These are phyloP conservation scores for Cardinalis cardinalis DNA, from an alignment of 2,113 vertebrate species.

Conservation along the genomic window DNA sequence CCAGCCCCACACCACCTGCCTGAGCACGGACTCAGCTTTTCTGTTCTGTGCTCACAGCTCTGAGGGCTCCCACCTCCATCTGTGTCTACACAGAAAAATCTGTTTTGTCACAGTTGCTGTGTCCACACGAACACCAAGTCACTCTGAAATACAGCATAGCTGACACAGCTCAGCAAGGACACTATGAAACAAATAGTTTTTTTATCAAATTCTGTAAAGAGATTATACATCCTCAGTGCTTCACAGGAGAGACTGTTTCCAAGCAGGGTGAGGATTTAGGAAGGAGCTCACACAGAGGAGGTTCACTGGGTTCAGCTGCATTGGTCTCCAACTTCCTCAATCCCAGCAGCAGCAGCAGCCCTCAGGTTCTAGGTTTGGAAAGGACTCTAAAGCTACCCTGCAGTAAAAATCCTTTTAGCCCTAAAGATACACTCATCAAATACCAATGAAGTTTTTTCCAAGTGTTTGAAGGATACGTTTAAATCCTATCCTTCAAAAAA, in stretches of 20 bases:
- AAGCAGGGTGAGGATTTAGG: background rate
- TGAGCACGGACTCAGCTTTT: background rate
- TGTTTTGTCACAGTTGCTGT: background rate
- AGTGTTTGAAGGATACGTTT: background rate
- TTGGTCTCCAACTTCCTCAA: background rate
- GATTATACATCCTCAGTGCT: background rate
- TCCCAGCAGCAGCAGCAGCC: background rate
- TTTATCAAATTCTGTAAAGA: background rate
- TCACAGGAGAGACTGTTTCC: background rate
- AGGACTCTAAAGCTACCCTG: background rate
- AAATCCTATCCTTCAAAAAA: background rate
- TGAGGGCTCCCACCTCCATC: background rate
- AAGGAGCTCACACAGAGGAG: background rate
- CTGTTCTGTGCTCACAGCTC: background rate
- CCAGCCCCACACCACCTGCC: background rate
- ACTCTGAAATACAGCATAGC: background rate
- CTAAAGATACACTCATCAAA: background rate
- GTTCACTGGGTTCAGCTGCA: background rate
- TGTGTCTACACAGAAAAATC: background rate
- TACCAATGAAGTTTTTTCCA: background rate
- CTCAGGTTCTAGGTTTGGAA: background rate
- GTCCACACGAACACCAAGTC: background rate
- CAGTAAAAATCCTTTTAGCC: background rate
- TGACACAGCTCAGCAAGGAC: background rate
- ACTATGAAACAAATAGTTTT: background rate